phyloP scores from a whole-genome alignment of 2,113 vertebrate genomes.

The Microtus ochrogaster region DNA sequence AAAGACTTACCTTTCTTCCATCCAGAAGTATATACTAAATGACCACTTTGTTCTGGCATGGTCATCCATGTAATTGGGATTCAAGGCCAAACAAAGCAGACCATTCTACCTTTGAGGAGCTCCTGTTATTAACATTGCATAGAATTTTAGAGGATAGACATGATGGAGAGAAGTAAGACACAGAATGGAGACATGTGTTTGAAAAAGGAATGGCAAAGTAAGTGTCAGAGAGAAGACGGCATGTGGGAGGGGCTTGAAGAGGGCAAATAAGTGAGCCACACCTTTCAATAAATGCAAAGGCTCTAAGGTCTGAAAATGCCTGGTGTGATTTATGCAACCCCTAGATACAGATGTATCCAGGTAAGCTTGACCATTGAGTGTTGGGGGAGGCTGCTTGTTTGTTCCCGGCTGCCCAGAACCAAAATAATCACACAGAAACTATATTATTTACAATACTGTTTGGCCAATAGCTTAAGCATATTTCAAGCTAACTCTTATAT shows the following conservation, averaged over 20 bases:
- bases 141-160: neutral
- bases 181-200: neutral
- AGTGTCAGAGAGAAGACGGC: neutral
- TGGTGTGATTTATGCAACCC: neutral
- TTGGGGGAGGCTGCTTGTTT: no score
- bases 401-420: no score
- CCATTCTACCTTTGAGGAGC: neutral
- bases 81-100: constrained; percentile 24
- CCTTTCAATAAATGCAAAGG: neutral
- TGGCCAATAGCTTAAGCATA: no score
- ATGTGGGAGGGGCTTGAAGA: neutral
- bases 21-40: neutral
- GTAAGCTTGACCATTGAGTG: neutral
- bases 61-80: neutral
- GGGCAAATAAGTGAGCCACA: neutral
- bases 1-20: neutral
- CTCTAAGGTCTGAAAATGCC: neutral
- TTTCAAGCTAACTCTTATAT: no score
- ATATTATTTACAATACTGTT: no score
- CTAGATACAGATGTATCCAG: neutral
- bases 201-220: neutral
- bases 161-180: neutral
- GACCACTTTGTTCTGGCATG: neutral
- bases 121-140: neutral
- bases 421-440: no score